Conservation (phyloP, 2,888 invertebrate genomes). For the Lasiommata megera region DNA sequence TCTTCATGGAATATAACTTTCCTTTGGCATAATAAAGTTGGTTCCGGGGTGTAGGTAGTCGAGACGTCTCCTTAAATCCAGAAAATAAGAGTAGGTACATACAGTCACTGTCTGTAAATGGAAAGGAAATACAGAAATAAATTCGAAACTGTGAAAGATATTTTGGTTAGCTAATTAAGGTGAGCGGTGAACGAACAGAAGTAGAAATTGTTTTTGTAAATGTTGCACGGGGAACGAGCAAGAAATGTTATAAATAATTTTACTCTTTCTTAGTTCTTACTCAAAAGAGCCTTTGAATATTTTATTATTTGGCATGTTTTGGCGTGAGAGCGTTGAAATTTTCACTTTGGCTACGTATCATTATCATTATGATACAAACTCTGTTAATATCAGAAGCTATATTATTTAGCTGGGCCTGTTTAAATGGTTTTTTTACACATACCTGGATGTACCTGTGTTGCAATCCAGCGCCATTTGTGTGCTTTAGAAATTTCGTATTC, state of each 20-base stretch:
- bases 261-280: not conserved
- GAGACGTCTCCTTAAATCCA: not conserved
- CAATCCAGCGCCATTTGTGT: too few species aligned
- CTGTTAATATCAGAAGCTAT: too few species aligned
- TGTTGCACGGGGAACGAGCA: not conserved
- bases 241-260: conserved; percentile 11
- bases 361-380: too few species aligned
- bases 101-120: conserved; percentile 10
- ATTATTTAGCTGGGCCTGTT: too few species aligned
- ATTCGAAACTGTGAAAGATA: conserved; percentile 7
- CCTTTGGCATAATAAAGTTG: not conserved
- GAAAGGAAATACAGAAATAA: conserved; percentile 14
- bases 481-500: too few species aligned
- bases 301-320: not conserved
- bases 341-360: too few species aligned
- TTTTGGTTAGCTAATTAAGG: conserved; percentile 20
- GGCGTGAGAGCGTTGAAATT: too few species aligned
- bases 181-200: conserved; percentile 12
- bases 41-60: not conserved
- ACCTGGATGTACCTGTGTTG: too few species aligned
- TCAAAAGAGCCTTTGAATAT: not conserved
- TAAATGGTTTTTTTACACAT: too few species aligned
- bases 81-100: not conserved
- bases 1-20: not conserved
- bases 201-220: conserved; percentile 7